These are phyloP conservation scores for Drosophila varians DNA, from an alignment of 1,140 invertebrate species.

Conservation along the genomic window DNA sequence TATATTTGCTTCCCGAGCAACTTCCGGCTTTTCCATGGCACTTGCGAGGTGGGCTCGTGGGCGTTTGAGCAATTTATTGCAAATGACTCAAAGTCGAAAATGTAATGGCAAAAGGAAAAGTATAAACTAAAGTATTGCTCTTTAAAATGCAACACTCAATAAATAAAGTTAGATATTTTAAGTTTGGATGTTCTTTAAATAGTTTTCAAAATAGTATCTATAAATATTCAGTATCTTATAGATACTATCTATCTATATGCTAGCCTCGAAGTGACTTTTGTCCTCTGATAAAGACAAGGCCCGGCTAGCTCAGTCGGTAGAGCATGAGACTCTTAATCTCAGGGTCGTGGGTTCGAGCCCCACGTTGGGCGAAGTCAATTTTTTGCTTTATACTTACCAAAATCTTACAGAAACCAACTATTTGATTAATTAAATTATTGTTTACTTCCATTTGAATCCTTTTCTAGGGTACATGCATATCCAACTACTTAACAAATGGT, in stretches of 20 bases:
- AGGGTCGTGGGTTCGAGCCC: conserved; percentile 95
- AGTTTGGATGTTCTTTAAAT: too few species aligned
- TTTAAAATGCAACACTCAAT: not conserved
- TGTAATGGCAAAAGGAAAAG: not conserved
- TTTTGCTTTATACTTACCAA: not conserved
- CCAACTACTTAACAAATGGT: conserved; percentile 46
- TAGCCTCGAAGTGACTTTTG: too few species aligned
- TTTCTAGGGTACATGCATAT: conserved; percentile 13
- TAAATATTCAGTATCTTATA: not conserved
- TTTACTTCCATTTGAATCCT: too few species aligned
- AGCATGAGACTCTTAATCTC: conserved; percentile 97
- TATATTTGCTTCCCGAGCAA: conserved; percentile 37
- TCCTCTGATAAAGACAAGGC: not conserved
- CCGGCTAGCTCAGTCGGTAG: conserved; percentile 89
- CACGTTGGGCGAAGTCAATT: conserved; percentile 88
- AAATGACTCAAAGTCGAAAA: conserved; percentile 42
- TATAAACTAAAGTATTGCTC: not conserved
- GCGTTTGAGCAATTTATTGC: conserved; percentile 35
- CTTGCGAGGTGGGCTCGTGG: conserved; percentile 25
- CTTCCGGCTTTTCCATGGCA: conserved; percentile 33
- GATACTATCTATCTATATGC: not conserved
- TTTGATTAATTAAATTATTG: too few species aligned
- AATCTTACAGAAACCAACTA: too few species aligned
- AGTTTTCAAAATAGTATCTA: too few species aligned
- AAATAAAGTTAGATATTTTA: too few species aligned